Evolutionary conservation across 2,113 vertebrate genomes (phyloP).

Genomic region (Shinisaurus crocodilurus): DNA sequence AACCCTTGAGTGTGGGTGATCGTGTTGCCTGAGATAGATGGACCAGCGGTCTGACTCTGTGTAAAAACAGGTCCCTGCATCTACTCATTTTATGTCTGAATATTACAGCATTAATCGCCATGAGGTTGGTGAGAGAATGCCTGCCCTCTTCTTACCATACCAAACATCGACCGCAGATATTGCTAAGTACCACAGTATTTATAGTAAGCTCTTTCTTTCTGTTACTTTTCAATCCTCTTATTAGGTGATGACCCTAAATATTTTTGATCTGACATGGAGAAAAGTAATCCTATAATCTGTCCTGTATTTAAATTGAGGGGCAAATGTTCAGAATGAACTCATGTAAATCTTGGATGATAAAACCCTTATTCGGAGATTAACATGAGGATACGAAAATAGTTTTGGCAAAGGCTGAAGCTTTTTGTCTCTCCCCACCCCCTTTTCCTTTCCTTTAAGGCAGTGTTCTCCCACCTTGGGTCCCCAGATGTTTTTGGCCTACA

Average conservation of each 20-base stretch:
- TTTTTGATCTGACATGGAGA: constrained; percentile 41
- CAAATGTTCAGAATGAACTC: constrained; percentile 39
- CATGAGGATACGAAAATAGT: not conserved
- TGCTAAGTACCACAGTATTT: not conserved
- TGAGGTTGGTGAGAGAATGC: not conserved
- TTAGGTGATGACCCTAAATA: constrained; percentile 33
- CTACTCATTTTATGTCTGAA: not conserved
- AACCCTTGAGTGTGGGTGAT: not conserved
- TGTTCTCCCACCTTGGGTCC: no score
- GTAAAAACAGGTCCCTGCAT: not conserved
- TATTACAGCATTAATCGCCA: not conserved
- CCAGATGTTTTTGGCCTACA: no score
- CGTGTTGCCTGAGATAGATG: not conserved
- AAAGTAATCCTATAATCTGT: constrained; percentile 38
- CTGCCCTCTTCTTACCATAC: not conserved
- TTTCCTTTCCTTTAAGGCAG: not conserved
- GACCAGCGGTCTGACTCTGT: not conserved
- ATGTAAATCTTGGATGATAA: constrained; percentile 37
- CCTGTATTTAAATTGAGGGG: constrained; percentile 33
- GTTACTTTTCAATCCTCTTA: constrained; percentile 35
- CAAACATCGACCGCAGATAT: constrained; percentile 8
- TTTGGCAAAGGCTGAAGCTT: not conserved
- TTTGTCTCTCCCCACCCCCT: fast-evolving
- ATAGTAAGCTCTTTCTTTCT: constrained; percentile 40
- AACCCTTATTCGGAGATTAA: not conserved